Evolutionary conservation across 2,888 invertebrate species (phyloP), one percentile per base, ranked within the genome.

Genomic region (Pyralis farinalis): DNA sequence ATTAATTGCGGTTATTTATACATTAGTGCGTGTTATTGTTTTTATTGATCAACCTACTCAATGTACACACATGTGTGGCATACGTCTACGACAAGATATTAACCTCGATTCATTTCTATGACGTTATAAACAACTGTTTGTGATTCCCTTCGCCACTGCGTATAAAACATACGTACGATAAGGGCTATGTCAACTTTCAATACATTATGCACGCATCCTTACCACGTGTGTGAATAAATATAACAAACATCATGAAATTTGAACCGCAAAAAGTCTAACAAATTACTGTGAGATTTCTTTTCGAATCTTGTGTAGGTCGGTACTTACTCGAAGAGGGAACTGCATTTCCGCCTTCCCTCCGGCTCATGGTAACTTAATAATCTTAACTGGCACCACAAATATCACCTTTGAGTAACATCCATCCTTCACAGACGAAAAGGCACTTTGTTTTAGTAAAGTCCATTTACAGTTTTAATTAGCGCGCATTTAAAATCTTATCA

Each of bases 311-410:
- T 54, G 53, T 53, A 52, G 47, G 55, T 62, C 46, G 49, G 58
- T 79, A 86, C 87, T 88, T 73, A 88, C 87, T 85, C 61, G 78
- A 82, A 84, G 85, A 82, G 77, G 86, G 84, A 85, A 84, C 84
- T 88, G 85, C 85, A 87, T 81, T 85, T 86, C 87, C 87, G 84
- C 78, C 83, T 81, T 81, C 82, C 77, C 81, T 83, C 75, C 79
- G 86, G 79, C 80, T 87, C 88, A 88, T 88, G 74, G 77, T 87
- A 83, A 75, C 64, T 72, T 68, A 65, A 68, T 74, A 74, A 71
- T 65, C 62, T 70, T 63, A 74, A 78, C 71, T 64, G 64, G 75
- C 73, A 80, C 83, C 78, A 81, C 79, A 70, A 65, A 69, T 83
- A 87, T 86, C 87, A 87, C 82, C 85, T 84, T 63, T 69, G 67